Evolutionary conservation across 2,888 invertebrate genomes (phyloP).

Genomic region (Megamerina dolium): DNA sequence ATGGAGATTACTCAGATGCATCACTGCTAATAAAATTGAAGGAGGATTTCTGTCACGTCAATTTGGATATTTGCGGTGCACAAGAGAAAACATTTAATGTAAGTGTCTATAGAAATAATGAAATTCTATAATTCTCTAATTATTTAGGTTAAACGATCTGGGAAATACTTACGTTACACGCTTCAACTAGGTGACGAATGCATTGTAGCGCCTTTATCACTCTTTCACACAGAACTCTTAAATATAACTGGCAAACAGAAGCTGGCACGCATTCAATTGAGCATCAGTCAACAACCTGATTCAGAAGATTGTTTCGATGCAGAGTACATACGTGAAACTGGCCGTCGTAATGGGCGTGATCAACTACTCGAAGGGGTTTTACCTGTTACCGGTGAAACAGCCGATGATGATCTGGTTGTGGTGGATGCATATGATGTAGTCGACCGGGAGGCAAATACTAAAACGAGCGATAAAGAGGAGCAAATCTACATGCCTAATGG

Average conservation of each 20-base stretch:
- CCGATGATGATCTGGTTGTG: constrained; percentile 68
- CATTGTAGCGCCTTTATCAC: constrained; percentile 80
- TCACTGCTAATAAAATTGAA: constrained; percentile 76
- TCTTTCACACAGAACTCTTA: constrained; percentile 82
- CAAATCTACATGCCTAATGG: constrained; percentile 61
- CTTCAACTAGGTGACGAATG: constrained; percentile 83
- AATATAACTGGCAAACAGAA: constrained; percentile 73
- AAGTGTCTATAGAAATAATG: constrained; percentile 37
- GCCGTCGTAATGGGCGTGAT: constrained; percentile 43
- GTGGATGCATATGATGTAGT: constrained; percentile 49
- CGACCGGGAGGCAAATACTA: constrained; percentile 37
- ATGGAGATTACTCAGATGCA: constrained; percentile 69
- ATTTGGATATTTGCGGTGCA: constrained; percentile 82
- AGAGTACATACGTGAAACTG: constrained; percentile 83
- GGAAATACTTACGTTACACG: constrained; percentile 65
- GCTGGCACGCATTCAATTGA: constrained; percentile 64
- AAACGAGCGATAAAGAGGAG: constrained; percentile 56
- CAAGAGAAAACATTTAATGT: constrained; percentile 75
- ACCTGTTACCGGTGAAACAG: constrained; percentile 51
- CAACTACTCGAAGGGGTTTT: constrained; percentile 46
- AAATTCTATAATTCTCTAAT: not conserved
- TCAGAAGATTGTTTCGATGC: constrained; percentile 93
- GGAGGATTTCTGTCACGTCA: constrained; percentile 85
- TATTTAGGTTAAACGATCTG: constrained; percentile 53
- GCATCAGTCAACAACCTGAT: constrained; percentile 63